phyloP scores from a whole-genome alignment of 53 echinoderm and acorn worm genomes.

The Patiria pectinifera region DNA sequence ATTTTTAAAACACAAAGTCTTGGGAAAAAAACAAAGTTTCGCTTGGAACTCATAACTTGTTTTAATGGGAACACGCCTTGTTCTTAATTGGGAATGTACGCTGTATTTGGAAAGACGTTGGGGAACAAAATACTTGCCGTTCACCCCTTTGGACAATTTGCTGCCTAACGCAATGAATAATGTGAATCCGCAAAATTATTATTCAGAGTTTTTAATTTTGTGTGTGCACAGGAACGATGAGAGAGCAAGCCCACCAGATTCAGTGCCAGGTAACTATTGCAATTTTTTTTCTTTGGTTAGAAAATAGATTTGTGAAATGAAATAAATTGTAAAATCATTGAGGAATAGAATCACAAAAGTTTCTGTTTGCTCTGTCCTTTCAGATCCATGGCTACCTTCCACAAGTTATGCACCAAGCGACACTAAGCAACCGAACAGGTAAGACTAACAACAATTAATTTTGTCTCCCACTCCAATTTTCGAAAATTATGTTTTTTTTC shows the following conservation, averaged over 20 bases:
- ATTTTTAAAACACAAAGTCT: too few species aligned
- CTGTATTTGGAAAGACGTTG: too few species aligned
- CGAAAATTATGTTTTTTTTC: background rate
- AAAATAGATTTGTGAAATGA: background rate
- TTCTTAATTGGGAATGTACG: too few species aligned
- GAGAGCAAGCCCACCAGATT: conserved; percentile 46
- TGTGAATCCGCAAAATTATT: background rate
- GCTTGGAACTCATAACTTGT: too few species aligned
- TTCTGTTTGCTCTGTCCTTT: background rate
- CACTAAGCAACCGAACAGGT: conserved; percentile 44
- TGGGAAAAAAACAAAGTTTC: too few species aligned
- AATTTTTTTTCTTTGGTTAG: background rate
- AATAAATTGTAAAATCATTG: background rate
- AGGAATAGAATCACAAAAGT: background rate
- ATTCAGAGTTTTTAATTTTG: background rate
- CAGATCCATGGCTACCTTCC: conserved; percentile 53
- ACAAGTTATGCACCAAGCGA: background rate
- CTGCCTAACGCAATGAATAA: background rate
- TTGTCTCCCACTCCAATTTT: background rate
- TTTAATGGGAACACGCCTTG: too few species aligned
- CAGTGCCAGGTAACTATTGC: conserved; percentile 46
- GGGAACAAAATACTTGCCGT: too few species aligned
- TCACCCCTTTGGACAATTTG: too few species aligned
- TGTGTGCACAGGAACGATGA: conserved; percentile 30
- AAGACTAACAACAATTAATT: background rate